Base-by-base conservation (phyloP, 2,797 vertebrate species). In the Clarias laeviceps region DNA sequence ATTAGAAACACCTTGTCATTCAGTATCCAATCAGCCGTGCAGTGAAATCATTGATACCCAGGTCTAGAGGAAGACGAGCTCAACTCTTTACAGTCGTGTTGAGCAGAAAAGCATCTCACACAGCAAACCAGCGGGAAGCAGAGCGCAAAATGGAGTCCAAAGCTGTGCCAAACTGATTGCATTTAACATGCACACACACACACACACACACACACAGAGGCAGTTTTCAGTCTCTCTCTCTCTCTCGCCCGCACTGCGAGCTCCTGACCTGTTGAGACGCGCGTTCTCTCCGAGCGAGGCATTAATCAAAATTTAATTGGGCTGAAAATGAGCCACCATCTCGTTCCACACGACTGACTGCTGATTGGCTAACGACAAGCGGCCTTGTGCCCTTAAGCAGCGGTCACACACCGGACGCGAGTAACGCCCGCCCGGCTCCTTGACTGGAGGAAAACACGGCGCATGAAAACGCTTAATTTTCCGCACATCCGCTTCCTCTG, bases 251-350 rank as follows among this genome's bases (percentile, higher is more conserved):
- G 15, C 14, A 9, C 45, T 77, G 45, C 6, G 2, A 74, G 72
- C 72, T 74, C 45, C 45, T 77, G 73, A 34, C 74, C 74, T 59
- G 56, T 61, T 32, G 56, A 61, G 56, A 61, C 65, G 14, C n/a
- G 45, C 54, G 5, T 57, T 74, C 34, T 84, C 83, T 72, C 82
- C 20, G 85, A 88, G 89, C 64, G 87, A 90, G 88, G 85, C 88
- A 88, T 89, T 90, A 91, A 92, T 91, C 87, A 88, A 89, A 91
- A 91, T 89, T 88, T 91, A 91, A 92, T 91, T 90, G 90, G 82
- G 89, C 85, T 84, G 90, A 90, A 91, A 91, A 91, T 88, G 82
- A 87, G 84, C 72, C 81, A 61, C 27, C 64, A 72, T 86, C 86
- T 87, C 77, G 65, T 85, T 65, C 81, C n/a, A 76, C 64, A 54